Base-by-base conservation (phyloP, 1,140 invertebrate genomes). In the Drosophila nigromelanica region DNA sequence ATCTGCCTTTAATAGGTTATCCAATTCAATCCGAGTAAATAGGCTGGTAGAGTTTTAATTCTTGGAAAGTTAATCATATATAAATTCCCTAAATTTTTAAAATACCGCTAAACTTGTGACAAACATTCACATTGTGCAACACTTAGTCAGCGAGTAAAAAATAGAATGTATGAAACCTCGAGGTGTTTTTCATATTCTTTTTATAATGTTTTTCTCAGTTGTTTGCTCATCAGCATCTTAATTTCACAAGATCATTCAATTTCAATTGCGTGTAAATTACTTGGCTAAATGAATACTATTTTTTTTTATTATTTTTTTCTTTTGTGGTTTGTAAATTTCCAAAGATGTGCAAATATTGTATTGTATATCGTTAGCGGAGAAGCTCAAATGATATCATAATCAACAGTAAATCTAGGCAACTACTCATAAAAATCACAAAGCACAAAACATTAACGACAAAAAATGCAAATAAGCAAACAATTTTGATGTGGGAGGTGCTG, bases 321-420 rank as follows among this genome's bases (percentile, higher is more conserved):
- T 61, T 43, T 14, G 21, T 24, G 21, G 21, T 27, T 56, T 30
- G 21, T 4, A 24, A 3, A 62, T 52, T 43, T 58, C 37, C 56
- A 73, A 69, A 74, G 58, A 50, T 70, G 51, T 70, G 66, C 66
- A 70, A 62, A 63, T 43, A 56, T 40, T 66, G 15, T 40, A 50
- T n/a, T n/a, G n/a, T n/a, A n/a, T n/a, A 37, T 69, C 51, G 35
- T 69, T 62, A 69, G 12, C 43, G 4, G 8, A 51, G 30, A 48
- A 21, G 33, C 56, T 37, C 35, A 58, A 73, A 73, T 77, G 74
- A 77, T 73, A 77, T 77, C 64, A 77, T 77, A 69, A 63, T 63
- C 52, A 59, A 27, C n/a, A 40, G 42, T 27, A 39, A 12, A 54
- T 61, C 55, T 52, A 42, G 43, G 48, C 8, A 52, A 43, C 21